phyloP scores from a whole-genome alignment of 35 echinoderm and acorn worm genomes.

The Lytechinus pictus region DNA sequence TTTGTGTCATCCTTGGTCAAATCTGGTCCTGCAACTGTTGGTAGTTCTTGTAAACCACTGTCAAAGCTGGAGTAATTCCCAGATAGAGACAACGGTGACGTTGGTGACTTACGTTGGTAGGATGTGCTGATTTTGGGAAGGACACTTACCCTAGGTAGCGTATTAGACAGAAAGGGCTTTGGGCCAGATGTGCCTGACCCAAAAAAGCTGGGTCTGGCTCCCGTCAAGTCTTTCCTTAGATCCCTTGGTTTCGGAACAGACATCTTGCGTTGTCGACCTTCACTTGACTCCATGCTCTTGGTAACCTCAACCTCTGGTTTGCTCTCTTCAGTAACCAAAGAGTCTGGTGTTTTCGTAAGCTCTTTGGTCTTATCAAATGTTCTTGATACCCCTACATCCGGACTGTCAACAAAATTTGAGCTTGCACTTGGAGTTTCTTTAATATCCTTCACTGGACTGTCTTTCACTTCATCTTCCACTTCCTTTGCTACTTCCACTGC shows the following conservation, averaged over 20 bases:
- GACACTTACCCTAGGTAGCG: slow-evolving; percentile 56
- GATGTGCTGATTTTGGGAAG: slow-evolving; percentile 56
- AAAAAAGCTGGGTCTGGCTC: slow-evolving; percentile 17
- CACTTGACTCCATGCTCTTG: slow-evolving; percentile 10
- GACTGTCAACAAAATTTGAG: neutral
- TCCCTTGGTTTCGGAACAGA: slow-evolving; percentile 48
- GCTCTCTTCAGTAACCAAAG: neutral
- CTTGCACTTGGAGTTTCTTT: neutral
- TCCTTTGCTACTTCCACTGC: neutral
- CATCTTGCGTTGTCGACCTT: slow-evolving; percentile 27
- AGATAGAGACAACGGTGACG: slow-evolving; percentile 13
- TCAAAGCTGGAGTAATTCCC: neutral
- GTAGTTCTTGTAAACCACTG: neutral
- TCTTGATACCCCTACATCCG: neutral
- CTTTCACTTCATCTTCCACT: neutral
- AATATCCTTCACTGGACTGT: neutral
- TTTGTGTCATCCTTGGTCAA: neutral
- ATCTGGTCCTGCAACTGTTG: neutral
- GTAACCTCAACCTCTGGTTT: neutral
- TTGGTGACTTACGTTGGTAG: slow-evolving; percentile 35
- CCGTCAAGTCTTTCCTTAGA: neutral
- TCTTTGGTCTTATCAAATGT: neutral
- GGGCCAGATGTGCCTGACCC: neutral
- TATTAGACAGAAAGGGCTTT: slow-evolving; percentile 1
- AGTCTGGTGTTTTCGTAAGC: neutral